phyloP scores from a whole-genome alignment of 2,113 vertebrate species.

The Desmodus rotundus region DNA sequence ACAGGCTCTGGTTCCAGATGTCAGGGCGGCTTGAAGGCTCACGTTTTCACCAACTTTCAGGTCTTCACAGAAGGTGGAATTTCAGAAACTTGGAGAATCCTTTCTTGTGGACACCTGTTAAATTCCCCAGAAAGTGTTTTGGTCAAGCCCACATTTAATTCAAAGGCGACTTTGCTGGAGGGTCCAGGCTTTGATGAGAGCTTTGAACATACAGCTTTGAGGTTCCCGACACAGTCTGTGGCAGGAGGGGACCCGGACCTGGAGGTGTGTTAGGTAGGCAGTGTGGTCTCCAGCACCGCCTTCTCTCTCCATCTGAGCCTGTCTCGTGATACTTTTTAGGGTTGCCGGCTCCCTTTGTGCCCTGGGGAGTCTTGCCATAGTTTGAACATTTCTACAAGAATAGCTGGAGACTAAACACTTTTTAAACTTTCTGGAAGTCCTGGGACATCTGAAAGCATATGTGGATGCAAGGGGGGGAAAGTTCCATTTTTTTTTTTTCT shows the following conservation, averaged over 20 bases:
- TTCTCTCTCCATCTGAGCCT: neutral
- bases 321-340: neutral
- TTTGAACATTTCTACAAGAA: neutral
- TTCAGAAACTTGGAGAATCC: conserved; percentile 36
- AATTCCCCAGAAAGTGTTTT: conserved; percentile 43
- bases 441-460: neutral
- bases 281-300: neutral
- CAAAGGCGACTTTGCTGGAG: conserved; percentile 55
- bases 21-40: conserved; percentile 37
- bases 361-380: neutral
- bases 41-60: conserved; percentile 26
- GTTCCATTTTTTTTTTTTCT: neutral
- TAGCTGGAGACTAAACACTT: neutral
- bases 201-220: conserved; percentile 43
- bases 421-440: neutral
- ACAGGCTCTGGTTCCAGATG: neutral
- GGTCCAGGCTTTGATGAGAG: conserved; percentile 48
- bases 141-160: conserved; percentile 50
- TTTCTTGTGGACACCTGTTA: conserved; percentile 59
- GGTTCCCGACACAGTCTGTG: neutral
- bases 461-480: neutral
- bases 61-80: conserved; percentile 43
- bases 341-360: neutral
- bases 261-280: neutral
- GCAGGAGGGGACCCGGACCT: neutral